These are phyloP conservation scores for Paradoxurus hermaphroditus DNA, from an alignment of 2,113 vertebrate genomes.

Conservation along the genomic window DNA sequence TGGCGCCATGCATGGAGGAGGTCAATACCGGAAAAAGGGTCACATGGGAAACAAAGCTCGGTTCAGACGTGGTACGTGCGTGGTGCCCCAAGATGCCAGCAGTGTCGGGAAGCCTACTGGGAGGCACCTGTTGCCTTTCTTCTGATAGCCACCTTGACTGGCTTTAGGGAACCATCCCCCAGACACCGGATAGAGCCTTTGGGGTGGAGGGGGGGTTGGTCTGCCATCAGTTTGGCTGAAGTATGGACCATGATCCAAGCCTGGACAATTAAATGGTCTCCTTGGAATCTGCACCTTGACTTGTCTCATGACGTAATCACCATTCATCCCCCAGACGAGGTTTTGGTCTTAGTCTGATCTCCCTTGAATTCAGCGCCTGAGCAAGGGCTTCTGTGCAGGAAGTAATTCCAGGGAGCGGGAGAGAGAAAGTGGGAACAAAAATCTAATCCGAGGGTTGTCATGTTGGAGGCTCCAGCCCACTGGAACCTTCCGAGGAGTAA, in stretches of 20 bases:
- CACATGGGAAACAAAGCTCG: background rate
- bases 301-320: background rate
- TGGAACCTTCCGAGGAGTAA: background rate
- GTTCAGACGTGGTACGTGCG: background rate
- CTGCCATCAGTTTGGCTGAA: background rate
- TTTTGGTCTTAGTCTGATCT: background rate
- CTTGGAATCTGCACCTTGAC: background rate
- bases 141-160: background rate
- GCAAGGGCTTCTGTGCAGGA: no score
- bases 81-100: background rate
- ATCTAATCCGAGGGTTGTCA: background rate
- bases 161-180: background rate
- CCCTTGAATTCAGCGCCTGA: background rate
- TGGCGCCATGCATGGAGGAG: background rate
- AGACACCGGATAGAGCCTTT: background rate
- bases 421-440: background rate
- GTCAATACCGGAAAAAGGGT: background rate
- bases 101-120: background rate
- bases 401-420: background rate
- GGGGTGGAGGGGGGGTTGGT: background rate
- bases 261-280: background rate
- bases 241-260: background rate
- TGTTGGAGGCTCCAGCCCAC: background rate
- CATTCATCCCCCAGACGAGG: background rate
- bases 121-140: background rate